Evolutionary conservation across 35 echinoderm and acorn worm species (phyloP).

Genomic region (Patiria miniata): DNA sequence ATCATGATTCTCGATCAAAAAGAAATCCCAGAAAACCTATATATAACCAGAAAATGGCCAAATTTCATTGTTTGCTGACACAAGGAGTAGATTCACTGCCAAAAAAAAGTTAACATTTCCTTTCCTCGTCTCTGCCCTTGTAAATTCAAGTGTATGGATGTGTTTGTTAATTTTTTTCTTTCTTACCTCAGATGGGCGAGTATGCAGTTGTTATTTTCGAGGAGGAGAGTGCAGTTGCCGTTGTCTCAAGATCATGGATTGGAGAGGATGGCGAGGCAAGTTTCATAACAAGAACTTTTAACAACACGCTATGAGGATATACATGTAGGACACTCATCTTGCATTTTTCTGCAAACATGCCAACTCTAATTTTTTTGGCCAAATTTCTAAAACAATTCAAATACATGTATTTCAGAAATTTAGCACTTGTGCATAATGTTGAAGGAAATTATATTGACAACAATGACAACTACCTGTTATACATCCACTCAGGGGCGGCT

Average conservation of each 20-base stretch:
- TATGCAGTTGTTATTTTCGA: conserved; percentile 35
- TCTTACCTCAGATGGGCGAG: conserved; percentile 32
- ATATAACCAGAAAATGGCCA: no score
- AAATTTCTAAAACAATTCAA: no score
- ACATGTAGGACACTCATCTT: no score
- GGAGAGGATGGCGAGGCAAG: conserved; percentile 17
- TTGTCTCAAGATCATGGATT: conserved; percentile 32
- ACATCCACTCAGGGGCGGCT: no score
- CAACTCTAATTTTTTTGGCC: no score
- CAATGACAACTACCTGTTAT: no score
- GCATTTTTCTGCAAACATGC: no score
- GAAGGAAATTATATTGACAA: no score
- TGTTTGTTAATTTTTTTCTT: background rate
- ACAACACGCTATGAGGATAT: background rate
- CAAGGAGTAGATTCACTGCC: background rate
- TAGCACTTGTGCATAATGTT: no score
- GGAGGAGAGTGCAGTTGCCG: conserved; percentile 33
- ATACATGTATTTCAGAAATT: no score
- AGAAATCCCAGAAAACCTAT: no score
- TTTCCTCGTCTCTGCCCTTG: background rate
- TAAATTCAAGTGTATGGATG: background rate
- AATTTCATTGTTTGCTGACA: background rate
- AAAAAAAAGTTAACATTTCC: background rate
- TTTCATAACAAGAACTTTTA: background rate
- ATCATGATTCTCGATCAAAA: background rate